These are phyloP conservation scores for Indicator indicator DNA, from an alignment of 2,113 vertebrate genomes.

Conservation along the genomic window DNA sequence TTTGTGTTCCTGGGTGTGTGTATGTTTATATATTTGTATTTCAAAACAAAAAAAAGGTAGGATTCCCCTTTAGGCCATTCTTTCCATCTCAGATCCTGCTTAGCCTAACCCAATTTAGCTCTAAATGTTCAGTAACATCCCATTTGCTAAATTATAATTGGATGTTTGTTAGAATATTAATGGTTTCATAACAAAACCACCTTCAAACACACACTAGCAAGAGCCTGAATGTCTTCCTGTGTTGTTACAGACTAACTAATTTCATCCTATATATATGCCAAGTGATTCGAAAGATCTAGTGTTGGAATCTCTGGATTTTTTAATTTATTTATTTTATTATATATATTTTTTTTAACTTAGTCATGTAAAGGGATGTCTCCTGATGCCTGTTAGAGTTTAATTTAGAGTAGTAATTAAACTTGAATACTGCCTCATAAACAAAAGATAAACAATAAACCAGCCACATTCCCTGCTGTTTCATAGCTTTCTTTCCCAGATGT, in stretches of 20 bases:
- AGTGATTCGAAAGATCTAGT: constrained; percentile 74
- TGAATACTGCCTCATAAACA: constrained; percentile 99
- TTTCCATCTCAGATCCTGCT: neutral
- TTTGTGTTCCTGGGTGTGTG: neutral
- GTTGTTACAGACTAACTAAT: constrained; percentile 73
- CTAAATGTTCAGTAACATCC: constrained; percentile 60
- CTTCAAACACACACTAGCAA: constrained; percentile 38
- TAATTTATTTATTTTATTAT: neutral
- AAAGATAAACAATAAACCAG: constrained; percentile 99
- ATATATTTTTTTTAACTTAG: constrained; percentile 69
- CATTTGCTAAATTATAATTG: constrained; percentile 61
- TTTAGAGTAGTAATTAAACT: constrained; percentile 99
- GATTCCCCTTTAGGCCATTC: constrained; percentile 1
- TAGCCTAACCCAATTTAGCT: constrained; percentile 18
- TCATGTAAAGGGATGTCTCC: constrained; percentile 88
- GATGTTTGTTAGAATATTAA: constrained; percentile 67
- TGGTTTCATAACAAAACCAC: constrained; percentile 65
- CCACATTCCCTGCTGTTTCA: constrained; percentile 95
- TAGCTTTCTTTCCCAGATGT: constrained; percentile 96
- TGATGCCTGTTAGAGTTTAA: constrained; percentile 99
- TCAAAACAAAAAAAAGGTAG: constrained; percentile 28
- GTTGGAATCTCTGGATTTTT: constrained; percentile 69
- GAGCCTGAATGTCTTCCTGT: constrained; percentile 69
- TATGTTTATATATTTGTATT: neutral
- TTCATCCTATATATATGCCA: constrained; percentile 71